Base-by-base conservation (phyloP, 2,797 vertebrate genomes). In the Amblyopsis hoosieri region DNA sequence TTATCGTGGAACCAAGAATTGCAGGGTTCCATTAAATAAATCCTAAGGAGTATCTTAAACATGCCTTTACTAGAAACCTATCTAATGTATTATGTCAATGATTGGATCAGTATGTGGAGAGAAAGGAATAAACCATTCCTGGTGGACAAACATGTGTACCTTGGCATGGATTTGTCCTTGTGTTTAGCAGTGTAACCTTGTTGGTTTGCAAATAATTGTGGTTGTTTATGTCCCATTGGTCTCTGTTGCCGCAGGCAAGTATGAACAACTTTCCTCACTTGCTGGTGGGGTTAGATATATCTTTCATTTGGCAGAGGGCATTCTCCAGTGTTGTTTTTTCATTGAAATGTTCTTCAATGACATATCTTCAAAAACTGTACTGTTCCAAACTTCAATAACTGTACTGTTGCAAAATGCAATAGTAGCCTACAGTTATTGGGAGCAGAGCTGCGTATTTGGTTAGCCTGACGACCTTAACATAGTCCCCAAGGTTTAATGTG, bases 111-210 rank as follows among this genome's bases (percentile, higher is more conserved):
- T 37, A 37, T 5, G 8, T 37, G 33, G 33, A 37, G 8, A 37
- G 5, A 37, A 37, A 37, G 33, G 8, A 37, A 37, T 6, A 37
- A 5, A 6, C 5, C 5, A 37, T 5, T 37, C 33, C 5, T 8
- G 7, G 33, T 37, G 5, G 33, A 37, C 33, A 37, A 37, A 14
- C 52, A 51, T 64, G 49, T 60, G 58, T 52, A 62, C 56, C 31
- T n/a, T 59, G 61, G 67, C 57, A 33, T 12, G 8, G 42, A 46
- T 42, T 17, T 4, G 12, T 10, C 69, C 42, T 76, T 62, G 31
- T 64, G 72, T 75, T 75, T 52, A 33, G 31, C 56, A 60, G 54
- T 37, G 57, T 82, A 80, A 86, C 57, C 29, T 14, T 45, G 15
- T 70, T 33, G 12, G 8, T 6, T 42, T 11, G 49, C 48, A 60